phyloP scores from a whole-genome alignment of 2,888 invertebrate species.

The Gasteruption jaculator region DNA sequence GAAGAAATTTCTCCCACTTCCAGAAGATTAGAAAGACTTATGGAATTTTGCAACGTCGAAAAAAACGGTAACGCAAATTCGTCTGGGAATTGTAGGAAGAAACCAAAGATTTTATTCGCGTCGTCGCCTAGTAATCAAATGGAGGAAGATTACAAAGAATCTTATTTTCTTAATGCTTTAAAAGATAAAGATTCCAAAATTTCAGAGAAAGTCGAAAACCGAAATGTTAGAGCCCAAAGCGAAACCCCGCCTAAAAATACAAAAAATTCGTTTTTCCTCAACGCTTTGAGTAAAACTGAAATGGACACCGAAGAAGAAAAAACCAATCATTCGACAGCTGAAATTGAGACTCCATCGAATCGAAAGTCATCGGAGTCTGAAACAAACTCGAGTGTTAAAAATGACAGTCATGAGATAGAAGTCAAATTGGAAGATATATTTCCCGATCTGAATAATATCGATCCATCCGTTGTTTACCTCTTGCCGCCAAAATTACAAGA shows the following conservation, averaged over 20 bases:
- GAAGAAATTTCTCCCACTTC: too few relatives aligned
- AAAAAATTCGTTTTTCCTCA: too few relatives aligned
- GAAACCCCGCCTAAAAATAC: too few relatives aligned
- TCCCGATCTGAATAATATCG: conserved; percentile 50
- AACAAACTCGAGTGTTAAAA: not conserved
- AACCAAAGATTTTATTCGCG: too few relatives aligned
- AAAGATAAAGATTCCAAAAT: too few relatives aligned
- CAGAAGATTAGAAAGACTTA: not conserved
- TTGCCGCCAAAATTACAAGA: conserved; percentile 47
- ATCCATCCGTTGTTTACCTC: conserved; percentile 44
- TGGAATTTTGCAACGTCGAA: not conserved
- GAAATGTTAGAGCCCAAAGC: too few relatives aligned
- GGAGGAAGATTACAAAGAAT: too few relatives aligned
- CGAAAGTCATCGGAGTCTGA: not conserved
- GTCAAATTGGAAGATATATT: conserved; percentile 48
- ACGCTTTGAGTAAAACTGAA: not conserved
- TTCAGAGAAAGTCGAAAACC: too few relatives aligned
- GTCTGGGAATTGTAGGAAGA: too few relatives aligned
- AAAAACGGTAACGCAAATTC: too few relatives aligned
- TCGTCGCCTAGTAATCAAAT: too few relatives aligned
- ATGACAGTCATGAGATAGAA: not conserved
- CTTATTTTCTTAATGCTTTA: too few relatives aligned
- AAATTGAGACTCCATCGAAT: not conserved
- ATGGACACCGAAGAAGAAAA: not conserved
- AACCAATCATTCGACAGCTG: not conserved